A percentile compares a stretch with the other conserved stretches of the same genome.
These are phyloP conservation scores for Otocyon megalotis DNA, from an alignment of 2,113 vertebrate species.

Conservation along the genomic window DNA sequence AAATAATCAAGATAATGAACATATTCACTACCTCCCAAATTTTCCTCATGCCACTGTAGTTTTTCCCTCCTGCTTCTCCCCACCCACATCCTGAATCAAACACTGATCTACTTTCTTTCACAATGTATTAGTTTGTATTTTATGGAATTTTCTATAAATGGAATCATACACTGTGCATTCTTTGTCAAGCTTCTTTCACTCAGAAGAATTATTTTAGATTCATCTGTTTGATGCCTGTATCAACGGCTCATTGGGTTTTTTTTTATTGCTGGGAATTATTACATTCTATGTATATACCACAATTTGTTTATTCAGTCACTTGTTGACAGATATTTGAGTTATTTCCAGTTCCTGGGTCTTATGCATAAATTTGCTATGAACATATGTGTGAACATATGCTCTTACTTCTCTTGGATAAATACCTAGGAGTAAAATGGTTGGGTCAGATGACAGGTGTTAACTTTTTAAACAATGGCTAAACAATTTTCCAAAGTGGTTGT, in stretches of 20 bases:
- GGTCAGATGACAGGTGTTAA: not conserved
- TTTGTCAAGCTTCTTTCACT: not conserved
- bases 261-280: not conserved
- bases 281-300: not conserved
- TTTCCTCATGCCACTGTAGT: not conserved
- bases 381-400: not conserved
- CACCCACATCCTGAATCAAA: not conserved
- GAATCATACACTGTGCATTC: not conserved
- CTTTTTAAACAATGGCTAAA: not conserved
- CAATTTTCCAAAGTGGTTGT: not conserved
- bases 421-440: not conserved
- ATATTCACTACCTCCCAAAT: not conserved
- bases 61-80: not conserved
- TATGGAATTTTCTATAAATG: not conserved
- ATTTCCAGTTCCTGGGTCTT: not conserved
- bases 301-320: not conserved
- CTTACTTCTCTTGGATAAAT: not conserved
- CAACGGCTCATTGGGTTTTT: not conserved
- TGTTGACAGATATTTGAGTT: not conserved
- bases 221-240: not conserved
- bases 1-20: not conserved
- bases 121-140: not conserved
- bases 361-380: not conserved
- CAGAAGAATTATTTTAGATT: not conserved
- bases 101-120: not conserved